Conservation (phyloP, 2,113 vertebrate species). For the Lepidothrix coronata region DNA sequence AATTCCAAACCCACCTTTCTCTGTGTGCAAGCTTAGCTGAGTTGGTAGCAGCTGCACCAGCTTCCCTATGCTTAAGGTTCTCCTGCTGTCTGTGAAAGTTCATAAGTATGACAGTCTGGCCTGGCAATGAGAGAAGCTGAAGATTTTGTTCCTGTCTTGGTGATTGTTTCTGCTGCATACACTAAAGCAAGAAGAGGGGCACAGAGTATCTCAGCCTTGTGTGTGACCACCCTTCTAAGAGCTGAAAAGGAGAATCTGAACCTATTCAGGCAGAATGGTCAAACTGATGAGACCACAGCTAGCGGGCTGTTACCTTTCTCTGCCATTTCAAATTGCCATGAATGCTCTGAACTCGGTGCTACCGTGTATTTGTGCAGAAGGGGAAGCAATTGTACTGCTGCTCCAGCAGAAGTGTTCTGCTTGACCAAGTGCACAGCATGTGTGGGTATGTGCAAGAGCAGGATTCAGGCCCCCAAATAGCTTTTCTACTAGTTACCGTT, state of each 20-base stretch:
- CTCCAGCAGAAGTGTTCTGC: not conserved
- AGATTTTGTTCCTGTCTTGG: not conserved
- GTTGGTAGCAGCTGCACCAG: not conserved
- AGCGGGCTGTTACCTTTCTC: not conserved
- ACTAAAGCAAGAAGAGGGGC: not conserved
- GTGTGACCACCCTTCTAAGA: not conserved
- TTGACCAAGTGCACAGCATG: not conserved
- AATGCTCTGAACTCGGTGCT: not conserved
- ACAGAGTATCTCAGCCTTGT: not conserved
- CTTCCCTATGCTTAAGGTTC: not conserved
- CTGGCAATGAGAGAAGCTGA: not conserved
- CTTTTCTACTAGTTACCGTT: not conserved
- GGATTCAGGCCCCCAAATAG: not conserved
- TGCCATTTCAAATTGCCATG: fast-evolving
- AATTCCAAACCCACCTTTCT: not conserved
- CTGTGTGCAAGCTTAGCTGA: not conserved
- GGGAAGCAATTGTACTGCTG: not conserved
- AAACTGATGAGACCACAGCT: not conserved
- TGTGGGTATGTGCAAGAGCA: not conserved
- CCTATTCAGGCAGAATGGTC: not conserved
- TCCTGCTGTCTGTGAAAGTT: not conserved
- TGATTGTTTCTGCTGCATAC: not conserved
- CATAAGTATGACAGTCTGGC: no score
- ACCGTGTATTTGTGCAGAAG: not conserved
- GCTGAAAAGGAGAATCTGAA: not conserved